Base-by-base conservation (phyloP, 1,140 invertebrate species). In the Cotesia typhae region DNA sequence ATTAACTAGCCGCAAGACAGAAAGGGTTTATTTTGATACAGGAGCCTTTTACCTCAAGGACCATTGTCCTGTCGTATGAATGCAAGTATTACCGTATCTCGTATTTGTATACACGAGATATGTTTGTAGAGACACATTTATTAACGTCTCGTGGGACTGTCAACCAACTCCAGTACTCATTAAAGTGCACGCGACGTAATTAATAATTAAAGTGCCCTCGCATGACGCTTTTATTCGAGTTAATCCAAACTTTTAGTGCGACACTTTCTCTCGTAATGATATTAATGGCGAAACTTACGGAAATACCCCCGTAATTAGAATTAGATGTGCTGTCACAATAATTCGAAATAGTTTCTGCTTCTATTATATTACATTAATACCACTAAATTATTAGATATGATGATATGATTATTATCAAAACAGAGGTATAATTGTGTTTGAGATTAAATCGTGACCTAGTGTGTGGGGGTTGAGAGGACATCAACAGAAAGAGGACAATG, bases 181-280 rank as follows among this genome's bases (percentile, higher is more conserved):
- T 20, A 38, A 20, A 38, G 12, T 38, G 36, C 37, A 51, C 65
- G 47, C 47, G 65, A 35, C 65, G n/a, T 28, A 53, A 67, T 52
- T 35, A 67, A 67, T 53, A 38, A 37, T 64, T 64, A 14, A 14
- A 64, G 35, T 41, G 12, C 9, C 17, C 17, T 60, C 7, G 17
- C 28, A 36, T 60, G 59, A 35, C 17, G 20, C 9, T 60, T 60
- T 60, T 35, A 60, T 60, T 60, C 17, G 28, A 60, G 59, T 60
- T 36, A 20, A 9, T 3, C 20, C n/a, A 60, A 20, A 60, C 17
- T 47, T 47, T 47, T 47, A 47, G 10, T 47, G 41, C 5, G 10
- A 60, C 59, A 60, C 59, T 60, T 60, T 60, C 28, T 5, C 28
- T 36, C 2, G 6, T 57, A 14, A 36, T 60, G 20, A 60, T 36